Evolutionary conservation across 2,113 vertebrate genomes (phyloP), one percentile per base, ranked within the genome.

Genomic region (Melospiza melodia): DNA sequence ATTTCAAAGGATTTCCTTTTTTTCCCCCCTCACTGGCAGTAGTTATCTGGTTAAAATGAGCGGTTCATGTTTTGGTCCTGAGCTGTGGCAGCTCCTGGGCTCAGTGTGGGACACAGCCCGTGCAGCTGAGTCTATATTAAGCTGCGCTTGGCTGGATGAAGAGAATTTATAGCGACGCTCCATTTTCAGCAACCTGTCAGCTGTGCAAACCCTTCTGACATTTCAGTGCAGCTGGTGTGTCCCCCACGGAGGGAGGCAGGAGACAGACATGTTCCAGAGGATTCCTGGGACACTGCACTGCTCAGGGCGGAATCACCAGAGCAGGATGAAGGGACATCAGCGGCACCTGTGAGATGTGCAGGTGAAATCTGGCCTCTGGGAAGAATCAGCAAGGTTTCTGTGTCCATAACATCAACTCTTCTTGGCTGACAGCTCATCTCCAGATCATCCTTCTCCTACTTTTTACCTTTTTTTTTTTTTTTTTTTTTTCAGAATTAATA

Each of bases 71-170:
- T 91, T 94, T 93, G 93, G 91, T 83, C 65, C 24, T 66, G 93
- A 94, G 80, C 90, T 48, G 90, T 31, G 49, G 85, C 71, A 81
- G 93, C 86, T 92, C 85, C 87, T 4, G 2, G 75, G 55, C 86
- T 68, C 93, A 88, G 87, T 95, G 81, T 9, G 14, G 80, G 71
- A 69, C 63, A 84, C 95, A 69, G 89, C 92, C 79, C 20, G 28
- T 62, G 66, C 88, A 74, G 91, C 95, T 37, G 57, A 91, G 95
- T 96, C 99, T 99, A 99, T 99, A 99, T 98, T 99, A 99, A 99
- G 98, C 98, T 94, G 84, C 94, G 90, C 97, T 98, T 97, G 98
- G 98, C 97, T 93, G 97, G 97, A 55, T 96, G 93, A 97, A 96
- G 97, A 98, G 98, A 98, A 98, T 99, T 99, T 99, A 98, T 98